Evolutionary conservation across 2,113 vertebrate genomes (phyloP), one percentile per base, ranked within the genome.

Genomic region (Andinoacara biseriatus): DNA sequence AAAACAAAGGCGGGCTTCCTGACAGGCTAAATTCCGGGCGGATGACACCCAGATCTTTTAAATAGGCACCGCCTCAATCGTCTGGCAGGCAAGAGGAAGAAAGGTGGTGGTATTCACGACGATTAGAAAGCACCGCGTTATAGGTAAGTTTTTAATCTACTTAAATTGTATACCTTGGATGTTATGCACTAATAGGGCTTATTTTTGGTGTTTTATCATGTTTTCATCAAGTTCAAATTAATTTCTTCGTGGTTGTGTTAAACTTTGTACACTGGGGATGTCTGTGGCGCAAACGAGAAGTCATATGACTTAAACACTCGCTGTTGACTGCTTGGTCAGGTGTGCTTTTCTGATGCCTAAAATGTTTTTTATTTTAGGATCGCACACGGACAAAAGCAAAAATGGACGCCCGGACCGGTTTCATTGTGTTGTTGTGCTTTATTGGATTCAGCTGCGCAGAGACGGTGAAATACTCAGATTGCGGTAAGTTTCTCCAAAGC

Each of bases 381-480:
- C 40, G 38, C 35, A 24, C 11, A 31, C 18, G 13, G 2, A 10
- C 4, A 29, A 5, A 61, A 7, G 0, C 31, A 79, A 87, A 31
- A 17, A 96, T 96, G 96, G 94, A 92, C 31, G 46, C 86, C 59
- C 83, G 86, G 8, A 10, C 72, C 20, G 60, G 86, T 33, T 60
- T 86, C 2, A 10, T 89, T 69, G 33, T 87, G 20, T 5, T 95
- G 3, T 46, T 96, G 57, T 92, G 88, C 26, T 61, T 96, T 35
- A 86, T 95, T 10, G 87, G 91, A 1, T 79, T 92, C 78, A 90
- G 86, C 29, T 91, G 90, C 56, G 95, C 95, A 1, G 93, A 94
- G 15, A 92, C 92, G 0, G 95, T 97, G 3, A 96, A 93, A 40
- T 97, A 89, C 83, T 0, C 72, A 0, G 96, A 97, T 33, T 97